A percentile compares a stretch with the other conserved stretches of the same genome.
Evolutionary conservation across 2,888 invertebrate species (phyloP).

Genomic region (Eumacrocentrus americanus): DNA sequence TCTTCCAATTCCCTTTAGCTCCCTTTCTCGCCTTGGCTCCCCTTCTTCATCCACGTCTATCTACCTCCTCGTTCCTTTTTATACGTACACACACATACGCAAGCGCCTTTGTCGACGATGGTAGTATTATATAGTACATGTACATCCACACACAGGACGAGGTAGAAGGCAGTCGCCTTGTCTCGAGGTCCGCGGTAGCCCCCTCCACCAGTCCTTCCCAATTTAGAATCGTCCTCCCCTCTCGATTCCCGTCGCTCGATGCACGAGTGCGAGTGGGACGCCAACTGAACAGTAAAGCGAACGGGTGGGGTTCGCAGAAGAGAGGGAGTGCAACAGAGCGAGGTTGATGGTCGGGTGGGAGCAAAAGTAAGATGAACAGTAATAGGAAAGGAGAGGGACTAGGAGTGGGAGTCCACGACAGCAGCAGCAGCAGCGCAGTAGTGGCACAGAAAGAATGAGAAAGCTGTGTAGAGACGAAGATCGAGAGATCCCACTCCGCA

Average conservation of each 20-base stretch:
- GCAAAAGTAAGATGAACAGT: constrained; percentile 13
- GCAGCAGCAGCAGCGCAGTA: constrained; percentile 23
- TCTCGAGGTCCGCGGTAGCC: constrained; percentile 37
- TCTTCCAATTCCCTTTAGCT: constrained; percentile 33
- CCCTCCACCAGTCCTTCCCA: constrained; percentile 50
- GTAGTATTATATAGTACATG: constrained; percentile 16
- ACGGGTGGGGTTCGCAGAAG: constrained; percentile 16
- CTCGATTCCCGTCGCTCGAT: constrained; percentile 32
- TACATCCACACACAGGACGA: constrained; percentile 27
- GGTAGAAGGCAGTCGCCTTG: constrained; percentile 42
- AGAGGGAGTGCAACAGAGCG: constrained; percentile 22
- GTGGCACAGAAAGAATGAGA: constrained; percentile 25
- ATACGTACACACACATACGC: constrained; percentile 15
- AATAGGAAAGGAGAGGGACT: constrained; percentile 19
- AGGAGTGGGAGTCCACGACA: constrained; percentile 21
- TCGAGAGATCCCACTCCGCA: constrained; percentile 30
- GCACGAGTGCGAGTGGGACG: constrained; percentile 21
- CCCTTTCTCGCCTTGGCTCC: constrained; percentile 29
- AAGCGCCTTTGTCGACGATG: constrained; percentile 15
- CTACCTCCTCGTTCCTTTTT: constrained; percentile 23
- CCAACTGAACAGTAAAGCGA: constrained; percentile 1
- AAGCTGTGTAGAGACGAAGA: constrained; percentile 33
- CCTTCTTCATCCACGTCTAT: constrained; percentile 32
- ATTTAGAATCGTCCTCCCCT: constrained; percentile 51
- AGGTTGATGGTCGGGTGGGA: constrained; percentile 1